A percentile compares a stretch with the other conserved stretches of the same genome.
phyloP scores from a whole-genome alignment of 1,140 invertebrate genomes.

The Scaptomyza pallida region DNA sequence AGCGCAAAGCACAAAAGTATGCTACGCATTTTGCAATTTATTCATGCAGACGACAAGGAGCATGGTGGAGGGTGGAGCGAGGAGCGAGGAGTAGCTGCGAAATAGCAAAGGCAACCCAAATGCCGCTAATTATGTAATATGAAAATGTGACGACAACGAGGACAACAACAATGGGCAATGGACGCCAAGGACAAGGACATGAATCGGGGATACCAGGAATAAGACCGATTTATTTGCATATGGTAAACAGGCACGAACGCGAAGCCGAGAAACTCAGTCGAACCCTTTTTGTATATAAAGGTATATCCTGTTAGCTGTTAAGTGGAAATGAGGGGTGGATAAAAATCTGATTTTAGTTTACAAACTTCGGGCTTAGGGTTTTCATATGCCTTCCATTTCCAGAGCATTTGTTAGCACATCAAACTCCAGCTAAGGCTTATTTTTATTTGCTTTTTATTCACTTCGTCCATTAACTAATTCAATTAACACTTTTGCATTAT shows the following conservation, averaged over 20 bases:
- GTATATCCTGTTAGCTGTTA: conserved; percentile 1
- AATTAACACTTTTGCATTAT: conserved; percentile 71
- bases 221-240: conserved; percentile 72
- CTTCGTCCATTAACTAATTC: conserved; percentile 62
- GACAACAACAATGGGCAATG: conserved; percentile 43
- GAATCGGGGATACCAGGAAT: conserved; percentile 23
- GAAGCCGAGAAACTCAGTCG: conserved; percentile 13
- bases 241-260: conserved; percentile 56
- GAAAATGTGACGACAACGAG: conserved; percentile 73
- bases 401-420: not conserved
- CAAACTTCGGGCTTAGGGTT: no score
- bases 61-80: not conserved
- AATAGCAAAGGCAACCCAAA: conserved; percentile 26
- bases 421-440: not conserved
- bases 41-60: conserved; percentile 51
- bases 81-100: not conserved
- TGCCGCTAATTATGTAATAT: conserved; percentile 80
- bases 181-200: conserved; percentile 36
- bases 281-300: conserved; percentile 42
- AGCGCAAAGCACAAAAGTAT: conserved; percentile 76
- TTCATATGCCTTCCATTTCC: conserved; percentile 6
- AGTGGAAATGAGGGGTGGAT: not conserved
- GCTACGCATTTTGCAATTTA: conserved; percentile 80
- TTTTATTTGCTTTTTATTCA: conserved; percentile 22
- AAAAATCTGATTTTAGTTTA: no score